Evolutionary conservation across 92 coral and sea anemone genomes (phyloP).

Genomic region (Pocillopora meandrina): DNA sequence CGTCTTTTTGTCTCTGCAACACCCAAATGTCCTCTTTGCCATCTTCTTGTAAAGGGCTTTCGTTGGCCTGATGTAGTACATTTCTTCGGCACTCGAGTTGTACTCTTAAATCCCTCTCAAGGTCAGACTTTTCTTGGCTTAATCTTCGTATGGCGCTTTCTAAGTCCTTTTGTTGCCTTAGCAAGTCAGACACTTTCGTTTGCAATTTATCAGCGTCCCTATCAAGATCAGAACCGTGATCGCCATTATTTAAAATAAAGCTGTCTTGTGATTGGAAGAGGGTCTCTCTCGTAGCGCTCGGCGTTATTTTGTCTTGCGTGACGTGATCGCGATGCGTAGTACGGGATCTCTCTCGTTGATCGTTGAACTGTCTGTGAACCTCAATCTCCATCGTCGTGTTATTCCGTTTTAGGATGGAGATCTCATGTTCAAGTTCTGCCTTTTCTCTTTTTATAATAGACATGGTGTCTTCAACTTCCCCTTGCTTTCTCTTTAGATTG

Average conservation of each 20-base stretch:
- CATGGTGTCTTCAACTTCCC: constrained; percentile 71
- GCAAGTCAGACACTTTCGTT: constrained; percentile 43
- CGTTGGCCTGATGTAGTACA: constrained; percentile 11
- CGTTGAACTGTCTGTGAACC: constrained; percentile 35
- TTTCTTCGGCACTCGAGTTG: constrained; percentile 38
- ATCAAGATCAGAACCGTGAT: background rate
- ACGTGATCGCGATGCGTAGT: constrained; percentile 35
- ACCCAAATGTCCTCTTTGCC: constrained; percentile 25
- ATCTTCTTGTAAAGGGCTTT: constrained; percentile 18
- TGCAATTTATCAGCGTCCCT: constrained; percentile 4
- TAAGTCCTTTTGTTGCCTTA: constrained; percentile 45
- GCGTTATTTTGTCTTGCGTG: constrained; percentile 12
- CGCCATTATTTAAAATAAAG: background rate
- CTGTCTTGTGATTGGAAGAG: background rate
- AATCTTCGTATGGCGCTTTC: constrained; percentile 55
- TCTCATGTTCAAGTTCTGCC: constrained; percentile 77
- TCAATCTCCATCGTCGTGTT: constrained; percentile 64
- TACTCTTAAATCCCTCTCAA: constrained; percentile 42
- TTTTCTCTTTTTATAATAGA: constrained; percentile 82
- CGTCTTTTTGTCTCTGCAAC: constrained; percentile 59
- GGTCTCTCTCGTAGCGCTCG: constrained; percentile 12
- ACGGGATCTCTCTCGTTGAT: constrained; percentile 38
- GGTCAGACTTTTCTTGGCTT: constrained; percentile 50
- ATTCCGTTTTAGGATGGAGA: constrained; percentile 61
- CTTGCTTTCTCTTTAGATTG: constrained; percentile 62